Base-by-base conservation (phyloP, 1,140 invertebrate genomes). In the Procambarus virginalis region DNA sequence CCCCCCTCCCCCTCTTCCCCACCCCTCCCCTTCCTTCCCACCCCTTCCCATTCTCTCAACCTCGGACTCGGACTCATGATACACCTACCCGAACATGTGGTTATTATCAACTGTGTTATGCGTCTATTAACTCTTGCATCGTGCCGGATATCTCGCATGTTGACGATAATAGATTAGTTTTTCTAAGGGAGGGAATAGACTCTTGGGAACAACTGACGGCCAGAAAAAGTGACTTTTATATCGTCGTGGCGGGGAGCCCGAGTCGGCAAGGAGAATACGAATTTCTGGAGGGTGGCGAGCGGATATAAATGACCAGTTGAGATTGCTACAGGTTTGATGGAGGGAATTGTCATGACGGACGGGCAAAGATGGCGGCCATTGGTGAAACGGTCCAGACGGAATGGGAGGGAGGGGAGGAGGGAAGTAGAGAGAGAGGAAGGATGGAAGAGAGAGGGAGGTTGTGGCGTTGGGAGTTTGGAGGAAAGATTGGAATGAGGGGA, bases 301-400 rank as follows among this genome's bases (percentile, higher is more conserved):
- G 68, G 68, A 34, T 73, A 73, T 73, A 73, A 73, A 73, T 34
- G 68, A 10, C n/a, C 68, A 34, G 68, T 73, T 22, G n/a, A 73
- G 68, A 73, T 34, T 34, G 68, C 8, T 22, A 73, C n/a, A 34
- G 34, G 68, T 73, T 34, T 73, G 68, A 73, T 73, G 68, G 8
- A 22, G n/a, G n/a, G 68, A 73, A 73, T 73, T 22, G n/a, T 34
- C 22, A 34, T 73, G 68, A 73, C 68, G n/a, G 68, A 73, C 68
- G 68, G 68, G 68, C 12, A 73, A 73, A 73, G 68, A 73, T 73
- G 68, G 68, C 68, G 5, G 68, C 68, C 46, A 79, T 49, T 51
- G 46, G 34, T 5, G 77, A 6, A 55, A 75, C 64, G 70, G 17
- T 8, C n/a, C n/a, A 2, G 22, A 51, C 8, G 17, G 49, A 22